Evolutionary conservation across 2,113 vertebrate genomes (phyloP).

Genomic region (Raphicerus campestris): DNA sequence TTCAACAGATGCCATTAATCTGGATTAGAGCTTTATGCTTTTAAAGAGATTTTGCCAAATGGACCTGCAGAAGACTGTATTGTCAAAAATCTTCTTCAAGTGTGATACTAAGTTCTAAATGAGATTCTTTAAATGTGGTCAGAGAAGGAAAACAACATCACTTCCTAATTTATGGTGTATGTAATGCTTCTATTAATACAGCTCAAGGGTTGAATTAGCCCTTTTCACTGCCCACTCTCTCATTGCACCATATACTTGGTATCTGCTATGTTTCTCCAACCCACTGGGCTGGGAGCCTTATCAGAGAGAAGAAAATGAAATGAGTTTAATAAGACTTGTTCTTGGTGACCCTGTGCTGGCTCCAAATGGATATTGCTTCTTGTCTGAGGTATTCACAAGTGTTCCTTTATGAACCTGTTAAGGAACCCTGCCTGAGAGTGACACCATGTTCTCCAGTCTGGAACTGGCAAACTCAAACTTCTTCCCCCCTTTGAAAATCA

Average conservation of each 20-base stretch:
- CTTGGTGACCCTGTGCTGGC: neutral
- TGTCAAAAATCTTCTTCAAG: neutral
- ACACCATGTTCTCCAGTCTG: neutral
- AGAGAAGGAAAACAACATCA: neutral
- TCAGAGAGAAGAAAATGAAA: neutral
- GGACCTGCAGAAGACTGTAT: neutral
- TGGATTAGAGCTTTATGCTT: neutral
- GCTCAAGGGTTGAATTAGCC: neutral
- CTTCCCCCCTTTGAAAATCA: neutral
- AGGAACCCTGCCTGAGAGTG: neutral
- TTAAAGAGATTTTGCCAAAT: conserved; percentile 8
- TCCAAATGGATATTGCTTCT: neutral
- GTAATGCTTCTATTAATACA: neutral
- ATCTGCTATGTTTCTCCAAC: neutral
- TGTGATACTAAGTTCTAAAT: neutral
- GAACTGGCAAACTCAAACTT: neutral
- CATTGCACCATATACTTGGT: neutral
- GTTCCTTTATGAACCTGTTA: neutral
- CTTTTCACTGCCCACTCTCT: neutral
- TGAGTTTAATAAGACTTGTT: neutral
- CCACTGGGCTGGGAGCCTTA: neutral
- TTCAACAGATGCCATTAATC: neutral
- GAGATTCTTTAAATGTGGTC: neutral
- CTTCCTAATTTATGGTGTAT: neutral
- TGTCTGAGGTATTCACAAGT: neutral